Evolutionary conservation across 2,113 vertebrate genomes (phyloP).

Genomic region (Ammodramus savannarum): DNA sequence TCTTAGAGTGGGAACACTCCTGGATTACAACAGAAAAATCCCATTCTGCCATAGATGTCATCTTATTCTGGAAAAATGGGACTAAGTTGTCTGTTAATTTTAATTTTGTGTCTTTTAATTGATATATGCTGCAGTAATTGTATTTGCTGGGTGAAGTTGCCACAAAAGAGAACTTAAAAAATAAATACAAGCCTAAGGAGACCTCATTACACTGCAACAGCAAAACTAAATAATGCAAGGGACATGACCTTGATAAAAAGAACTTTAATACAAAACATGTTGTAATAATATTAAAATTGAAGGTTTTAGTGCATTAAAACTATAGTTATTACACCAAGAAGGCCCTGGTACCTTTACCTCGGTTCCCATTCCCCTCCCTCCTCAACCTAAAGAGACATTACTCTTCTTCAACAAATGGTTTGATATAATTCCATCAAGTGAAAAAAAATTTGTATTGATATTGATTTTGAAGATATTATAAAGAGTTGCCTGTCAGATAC

Average conservation of each 20-base stretch:
- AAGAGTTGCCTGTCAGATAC: not conserved
- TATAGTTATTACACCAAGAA: not conserved
- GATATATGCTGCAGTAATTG: conserved; percentile 1
- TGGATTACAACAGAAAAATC: not conserved
- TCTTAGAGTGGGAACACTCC: not conserved
- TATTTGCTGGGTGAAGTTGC: conserved; percentile 27
- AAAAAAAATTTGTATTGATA: not conserved
- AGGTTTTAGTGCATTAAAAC: conserved; percentile 1
- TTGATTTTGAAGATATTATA: not conserved
- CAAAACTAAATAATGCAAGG: conserved; percentile 44
- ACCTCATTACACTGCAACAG: conserved; percentile 50
- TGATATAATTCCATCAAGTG: not conserved
- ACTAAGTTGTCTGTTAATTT: not conserved
- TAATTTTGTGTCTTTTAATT: conserved; percentile 42
- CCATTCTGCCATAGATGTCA: not conserved
- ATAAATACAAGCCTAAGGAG: conserved; percentile 56
- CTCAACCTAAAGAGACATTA: not conserved
- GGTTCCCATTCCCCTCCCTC: not conserved
- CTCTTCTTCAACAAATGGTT: not conserved
- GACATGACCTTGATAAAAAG: conserved; percentile 60
- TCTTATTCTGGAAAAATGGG: not conserved
- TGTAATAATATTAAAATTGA: conserved; percentile 39
- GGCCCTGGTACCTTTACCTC: not conserved
- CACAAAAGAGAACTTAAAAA: conserved; percentile 45
- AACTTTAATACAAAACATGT: conserved; percentile 56